Conservation (phyloP, 2,113 vertebrate genomes). For the Microtus ochrogaster region DNA sequence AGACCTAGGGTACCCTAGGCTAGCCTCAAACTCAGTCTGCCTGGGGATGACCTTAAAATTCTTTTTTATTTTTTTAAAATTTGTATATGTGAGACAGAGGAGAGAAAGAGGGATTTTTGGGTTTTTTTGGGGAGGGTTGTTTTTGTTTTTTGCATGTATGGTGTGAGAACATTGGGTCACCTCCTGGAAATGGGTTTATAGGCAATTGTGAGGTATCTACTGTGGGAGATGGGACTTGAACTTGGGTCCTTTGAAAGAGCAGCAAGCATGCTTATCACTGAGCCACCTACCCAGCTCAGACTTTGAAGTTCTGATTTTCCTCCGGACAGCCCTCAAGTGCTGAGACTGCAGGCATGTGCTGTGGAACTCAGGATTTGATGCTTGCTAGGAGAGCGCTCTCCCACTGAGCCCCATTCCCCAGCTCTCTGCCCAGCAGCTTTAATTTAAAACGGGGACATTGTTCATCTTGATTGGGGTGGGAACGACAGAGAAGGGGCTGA, state of each 20-base stretch:
- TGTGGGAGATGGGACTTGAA: background rate
- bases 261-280: background rate
- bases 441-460: background rate
- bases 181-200: background rate
- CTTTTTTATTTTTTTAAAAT: background rate
- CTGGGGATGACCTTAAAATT: background rate
- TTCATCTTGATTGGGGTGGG: background rate
- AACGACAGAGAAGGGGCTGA: background rate
- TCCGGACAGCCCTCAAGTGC: background rate
- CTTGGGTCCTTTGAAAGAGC: background rate
- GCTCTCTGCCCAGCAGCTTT: background rate
- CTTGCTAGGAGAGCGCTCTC: background rate
- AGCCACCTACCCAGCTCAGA: background rate
- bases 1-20: background rate
- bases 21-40: background rate
- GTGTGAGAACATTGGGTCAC: too few species aligned
- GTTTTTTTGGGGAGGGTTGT: too few species aligned
- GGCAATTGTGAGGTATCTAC: background rate
- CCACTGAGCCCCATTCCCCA: background rate
- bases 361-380: background rate
- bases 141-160: too few species aligned
- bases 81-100: background rate
- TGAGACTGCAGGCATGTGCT: background rate
- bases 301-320: background rate
- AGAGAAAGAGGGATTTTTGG: too few species aligned